Base-by-base conservation (phyloP, 2,888 invertebrate genomes). In the Campopleginae sp. region DNA sequence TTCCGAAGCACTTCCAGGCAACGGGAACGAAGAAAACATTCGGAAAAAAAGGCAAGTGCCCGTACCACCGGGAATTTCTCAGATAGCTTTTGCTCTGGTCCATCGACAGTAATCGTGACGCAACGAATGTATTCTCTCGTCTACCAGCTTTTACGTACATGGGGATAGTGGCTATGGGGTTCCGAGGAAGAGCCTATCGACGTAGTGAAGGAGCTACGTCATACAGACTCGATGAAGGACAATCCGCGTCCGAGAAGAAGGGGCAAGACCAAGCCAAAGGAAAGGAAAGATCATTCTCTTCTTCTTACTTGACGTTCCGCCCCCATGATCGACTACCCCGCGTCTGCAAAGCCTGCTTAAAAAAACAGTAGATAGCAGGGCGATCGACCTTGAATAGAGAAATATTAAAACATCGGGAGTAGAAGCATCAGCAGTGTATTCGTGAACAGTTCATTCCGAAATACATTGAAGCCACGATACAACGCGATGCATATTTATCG, bases 401-500 rank as follows among this genome's bases (percentile, higher is more conserved):
- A 19, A 54, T 8, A 48, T 31, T 19, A 46, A 42, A 58, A 58
- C 33, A 5, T 27, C 5, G 27, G 14, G 6, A 27, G 1, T 1
- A 14, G 27, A 27, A 23, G 58, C 14, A 51, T 51, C n/a, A 38
- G 38, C 38, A 10, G 38, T 8, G 8, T 8, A 14, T 27, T 58
- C 27, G 2, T 12, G 17, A n/a, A 46, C 46, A 33, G n/a, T 17
- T 79, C n/a, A 38, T 31, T 48, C 31, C 51, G 54, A 51, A 51
- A 66, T 75, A 82, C 75, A 85, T 63, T 66, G 82, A 71, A 81
- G 82, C 75, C 51, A 19, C 54, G 79, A 84, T 79, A 54, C 79
- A 65, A 84, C 83, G 80, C 82, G 82, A 85, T 77, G 76, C 74
- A 84, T 87, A 89, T 88, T 89, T 89, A 89, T 89, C 83, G 86